Conservation (phyloP, 2,797 vertebrate genomes). For the Rousettus madagascariensis region DNA sequence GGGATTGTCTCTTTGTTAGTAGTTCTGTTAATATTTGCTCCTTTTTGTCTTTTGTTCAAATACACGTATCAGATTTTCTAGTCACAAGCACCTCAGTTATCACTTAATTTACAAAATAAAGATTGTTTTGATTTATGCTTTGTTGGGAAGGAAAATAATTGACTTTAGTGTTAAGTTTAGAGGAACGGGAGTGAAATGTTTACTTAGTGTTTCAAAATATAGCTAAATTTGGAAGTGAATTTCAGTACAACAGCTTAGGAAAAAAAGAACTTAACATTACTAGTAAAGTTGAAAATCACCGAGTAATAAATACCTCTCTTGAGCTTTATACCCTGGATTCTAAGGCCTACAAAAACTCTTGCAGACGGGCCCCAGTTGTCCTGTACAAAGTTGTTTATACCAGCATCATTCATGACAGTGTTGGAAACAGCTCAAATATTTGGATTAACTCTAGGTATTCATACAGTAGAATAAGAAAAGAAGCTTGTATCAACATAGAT, state of each 20-base stretch:
- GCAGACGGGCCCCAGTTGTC: background rate
- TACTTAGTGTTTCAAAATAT: background rate
- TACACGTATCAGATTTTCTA: background rate
- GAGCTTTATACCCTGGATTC: background rate
- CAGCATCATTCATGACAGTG: background rate
- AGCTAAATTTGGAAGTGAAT: constrained; percentile 5
- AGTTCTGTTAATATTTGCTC: background rate
- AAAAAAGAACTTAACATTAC: background rate
- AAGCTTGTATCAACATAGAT: background rate
- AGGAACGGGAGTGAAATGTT: background rate
- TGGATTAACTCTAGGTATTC: background rate
- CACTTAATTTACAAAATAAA: background rate
- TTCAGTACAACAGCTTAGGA: background rate
- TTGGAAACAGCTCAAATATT: background rate
- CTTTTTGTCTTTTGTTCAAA: background rate
- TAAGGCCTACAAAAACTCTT: background rate
- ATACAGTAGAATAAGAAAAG: background rate
- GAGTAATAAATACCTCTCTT: background rate
- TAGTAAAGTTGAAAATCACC: background rate
- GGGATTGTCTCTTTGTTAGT: background rate
- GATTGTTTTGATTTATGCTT: background rate
- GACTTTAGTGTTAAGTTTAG: background rate
- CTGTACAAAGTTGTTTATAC: background rate
- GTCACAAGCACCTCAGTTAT: background rate
- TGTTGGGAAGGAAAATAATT: background rate